Conservation (phyloP, 2,888 invertebrate species). For the Aspidiotus rigidus region DNA sequence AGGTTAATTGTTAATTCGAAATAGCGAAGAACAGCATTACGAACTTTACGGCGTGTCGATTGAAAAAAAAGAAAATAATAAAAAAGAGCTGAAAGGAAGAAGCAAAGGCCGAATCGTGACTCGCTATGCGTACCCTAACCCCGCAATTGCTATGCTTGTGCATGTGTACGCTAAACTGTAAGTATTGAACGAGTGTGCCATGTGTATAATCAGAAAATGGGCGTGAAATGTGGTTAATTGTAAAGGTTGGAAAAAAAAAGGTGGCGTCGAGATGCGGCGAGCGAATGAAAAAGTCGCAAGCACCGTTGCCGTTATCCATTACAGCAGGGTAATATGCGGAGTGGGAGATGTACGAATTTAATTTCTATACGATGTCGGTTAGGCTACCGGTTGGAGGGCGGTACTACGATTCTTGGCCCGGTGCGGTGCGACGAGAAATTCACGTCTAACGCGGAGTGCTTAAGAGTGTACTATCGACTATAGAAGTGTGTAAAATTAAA, state of each 20-base stretch:
- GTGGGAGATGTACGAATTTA: slow-evolving; percentile 16
- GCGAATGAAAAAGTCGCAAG: slow-evolving; percentile 22
- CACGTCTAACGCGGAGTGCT: no score
- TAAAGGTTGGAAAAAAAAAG: slow-evolving; percentile 23
- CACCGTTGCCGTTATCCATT: slow-evolving; percentile 23
- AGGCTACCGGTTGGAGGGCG: slow-evolving; percentile 10
- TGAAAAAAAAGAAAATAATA: neutral
- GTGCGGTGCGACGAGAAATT: no score
- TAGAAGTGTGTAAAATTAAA: no score
- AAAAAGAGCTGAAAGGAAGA: no score
- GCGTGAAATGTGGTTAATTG: slow-evolving; percentile 24
- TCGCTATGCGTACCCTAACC: no score
- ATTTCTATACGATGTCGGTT: slow-evolving; percentile 25
- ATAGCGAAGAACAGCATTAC: neutral
- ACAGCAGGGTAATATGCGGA: slow-evolving; percentile 1
- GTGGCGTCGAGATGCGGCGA: neutral
- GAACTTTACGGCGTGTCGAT: neutral
- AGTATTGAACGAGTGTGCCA: no score
- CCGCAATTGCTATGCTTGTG: no score
- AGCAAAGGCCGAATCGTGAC: neutral
- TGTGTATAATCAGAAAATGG: slow-evolving; percentile 16
- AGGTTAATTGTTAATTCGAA: neutral
- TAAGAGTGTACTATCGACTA: no score
- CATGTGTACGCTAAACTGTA: no score
- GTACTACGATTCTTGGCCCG: neutral